Evolutionary conservation across 2,113 vertebrate genomes (phyloP).

Genomic region (Saguinus imperator): DNA sequence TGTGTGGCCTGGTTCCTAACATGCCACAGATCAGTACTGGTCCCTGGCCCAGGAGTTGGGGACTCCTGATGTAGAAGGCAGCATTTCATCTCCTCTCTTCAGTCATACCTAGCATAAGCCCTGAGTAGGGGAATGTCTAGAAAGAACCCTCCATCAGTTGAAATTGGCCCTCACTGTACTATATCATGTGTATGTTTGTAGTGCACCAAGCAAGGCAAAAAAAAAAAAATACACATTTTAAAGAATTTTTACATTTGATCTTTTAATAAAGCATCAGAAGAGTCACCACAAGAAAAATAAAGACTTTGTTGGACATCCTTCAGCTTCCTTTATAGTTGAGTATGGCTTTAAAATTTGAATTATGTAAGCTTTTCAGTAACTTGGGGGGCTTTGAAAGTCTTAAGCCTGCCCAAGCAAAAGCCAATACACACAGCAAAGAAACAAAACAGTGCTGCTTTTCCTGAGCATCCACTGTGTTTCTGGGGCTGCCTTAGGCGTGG

Average conservation of each 20-base stretch:
- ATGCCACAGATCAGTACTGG: no score
- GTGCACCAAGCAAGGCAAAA: not conserved
- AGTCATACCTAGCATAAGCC: fast-evolving
- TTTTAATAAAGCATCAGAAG: not conserved
- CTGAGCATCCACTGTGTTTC: not conserved
- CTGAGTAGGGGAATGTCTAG: not conserved
- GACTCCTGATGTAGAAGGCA: not conserved
- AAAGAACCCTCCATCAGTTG: not conserved
- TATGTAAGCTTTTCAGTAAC: not conserved
- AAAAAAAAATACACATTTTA: not conserved
- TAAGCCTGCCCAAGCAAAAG: not conserved
- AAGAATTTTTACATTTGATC: not conserved
- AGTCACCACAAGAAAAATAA: not conserved
- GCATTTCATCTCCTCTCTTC: not conserved
- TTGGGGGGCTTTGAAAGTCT: not conserved
- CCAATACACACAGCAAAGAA: not conserved
- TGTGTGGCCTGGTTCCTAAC: no score
- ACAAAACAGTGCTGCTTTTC: not conserved
- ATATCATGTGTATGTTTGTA: not conserved
- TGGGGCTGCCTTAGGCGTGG: not conserved
- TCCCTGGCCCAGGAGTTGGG: no score
- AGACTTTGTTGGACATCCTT: not conserved
- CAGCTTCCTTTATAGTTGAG: not conserved
- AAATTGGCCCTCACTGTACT: not conserved
- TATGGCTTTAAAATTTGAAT: not conserved